Percentiles rank a stretch among this genome's conserved stretches.
These are phyloP conservation scores for Brotula barbata DNA, from an alignment of 2,797 vertebrate species.

Conservation along the genomic window DNA sequence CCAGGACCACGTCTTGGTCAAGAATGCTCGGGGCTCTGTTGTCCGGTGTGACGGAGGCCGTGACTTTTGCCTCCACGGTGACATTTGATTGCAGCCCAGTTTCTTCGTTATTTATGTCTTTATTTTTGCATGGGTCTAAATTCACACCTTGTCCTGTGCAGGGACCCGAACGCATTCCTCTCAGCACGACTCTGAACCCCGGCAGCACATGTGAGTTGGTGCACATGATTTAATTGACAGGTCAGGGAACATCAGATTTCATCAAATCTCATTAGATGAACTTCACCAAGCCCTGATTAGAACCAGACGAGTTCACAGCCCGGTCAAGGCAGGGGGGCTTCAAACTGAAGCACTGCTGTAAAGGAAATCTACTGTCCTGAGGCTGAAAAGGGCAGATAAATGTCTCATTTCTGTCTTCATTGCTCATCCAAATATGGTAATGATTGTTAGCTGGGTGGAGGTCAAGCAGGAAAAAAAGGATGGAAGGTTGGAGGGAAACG, in stretches of 20 bases:
- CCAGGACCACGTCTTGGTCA: too few relatives aligned
- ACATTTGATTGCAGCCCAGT: too few relatives aligned
- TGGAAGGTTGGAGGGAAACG: not conserved
- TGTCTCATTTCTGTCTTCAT: slow-evolving; percentile 67
- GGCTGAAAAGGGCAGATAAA: slow-evolving; percentile 66
- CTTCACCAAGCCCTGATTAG: slow-evolving; percentile 56
- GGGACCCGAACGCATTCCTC: too few relatives aligned
- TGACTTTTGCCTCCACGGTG: too few relatives aligned
- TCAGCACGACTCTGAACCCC: not conserved
- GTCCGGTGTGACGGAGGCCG: too few relatives aligned
- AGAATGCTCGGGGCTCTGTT: too few relatives aligned
- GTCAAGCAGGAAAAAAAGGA: not conserved
- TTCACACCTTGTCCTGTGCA: too few relatives aligned
- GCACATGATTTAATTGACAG: slow-evolving; percentile 49
- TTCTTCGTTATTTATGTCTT: too few relatives aligned
- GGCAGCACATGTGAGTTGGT: slow-evolving; percentile 10
- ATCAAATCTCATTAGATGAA: slow-evolving; percentile 63
- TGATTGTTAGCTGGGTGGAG: slow-evolving; percentile 39
- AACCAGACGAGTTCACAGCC: slow-evolving; percentile 58
- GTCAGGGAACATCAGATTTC: slow-evolving; percentile 38
- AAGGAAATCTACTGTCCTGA: slow-evolving; percentile 61
- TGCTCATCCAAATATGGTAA: slow-evolving; percentile 63
- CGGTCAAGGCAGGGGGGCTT: slow-evolving; percentile 56
- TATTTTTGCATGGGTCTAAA: too few relatives aligned
- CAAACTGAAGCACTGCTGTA: slow-evolving; percentile 70